phyloP scores from a whole-genome alignment of 2,888 invertebrate species.

The Dryobota labecula region DNA sequence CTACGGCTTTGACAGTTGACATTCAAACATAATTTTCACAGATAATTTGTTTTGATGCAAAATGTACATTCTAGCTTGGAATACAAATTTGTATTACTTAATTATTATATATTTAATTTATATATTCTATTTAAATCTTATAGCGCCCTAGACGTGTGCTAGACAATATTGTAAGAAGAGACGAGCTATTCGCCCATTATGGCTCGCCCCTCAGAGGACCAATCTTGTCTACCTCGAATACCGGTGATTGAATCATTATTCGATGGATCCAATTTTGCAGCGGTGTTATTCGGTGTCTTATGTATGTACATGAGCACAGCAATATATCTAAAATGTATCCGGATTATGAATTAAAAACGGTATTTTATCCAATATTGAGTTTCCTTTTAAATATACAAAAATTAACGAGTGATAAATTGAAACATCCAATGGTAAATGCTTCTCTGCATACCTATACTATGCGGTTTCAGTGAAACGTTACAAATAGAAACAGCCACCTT shows the following conservation, averaged over 20 bases:
- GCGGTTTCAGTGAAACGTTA: background rate
- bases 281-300: constrained; percentile 21
- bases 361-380: background rate
- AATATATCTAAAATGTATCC: constrained; percentile 15
- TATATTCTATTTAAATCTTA: constrained; percentile 41
- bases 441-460: background rate
- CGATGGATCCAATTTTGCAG: constrained; percentile 22
- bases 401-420: background rate
- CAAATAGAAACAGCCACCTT: background rate
- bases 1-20: constrained; percentile 40
- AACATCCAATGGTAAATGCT: background rate
- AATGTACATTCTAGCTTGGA: constrained; percentile 45
- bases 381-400: background rate
- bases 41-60: constrained; percentile 34
- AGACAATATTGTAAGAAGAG: background rate
- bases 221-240: constrained; percentile 6
- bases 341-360: constrained; percentile 33
- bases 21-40: constrained; percentile 16
- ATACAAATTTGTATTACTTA: constrained; percentile 45
- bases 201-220: background rate
- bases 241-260: constrained; percentile 8
- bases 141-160: constrained; percentile 5
- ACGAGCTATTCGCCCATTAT: background rate
- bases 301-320: constrained; percentile 26
- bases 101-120: constrained; percentile 43